phyloP scores from a whole-genome alignment of 2,113 vertebrate species.

The Trichomycterus rosablanca region DNA sequence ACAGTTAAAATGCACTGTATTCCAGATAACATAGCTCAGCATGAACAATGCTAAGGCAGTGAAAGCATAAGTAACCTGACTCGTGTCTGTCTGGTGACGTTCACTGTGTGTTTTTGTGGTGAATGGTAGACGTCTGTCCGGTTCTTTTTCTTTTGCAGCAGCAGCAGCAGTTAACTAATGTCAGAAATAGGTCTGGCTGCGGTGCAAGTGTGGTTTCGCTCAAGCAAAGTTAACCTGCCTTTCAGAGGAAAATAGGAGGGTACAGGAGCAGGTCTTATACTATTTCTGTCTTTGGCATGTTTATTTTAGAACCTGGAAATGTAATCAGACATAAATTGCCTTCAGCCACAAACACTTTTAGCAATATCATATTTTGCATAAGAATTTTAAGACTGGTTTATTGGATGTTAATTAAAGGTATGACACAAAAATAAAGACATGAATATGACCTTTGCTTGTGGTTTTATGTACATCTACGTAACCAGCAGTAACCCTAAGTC shows the following conservation, averaged over 20 bases:
- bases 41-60: slow-evolving; percentile 17
- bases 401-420: no score
- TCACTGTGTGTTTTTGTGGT: slow-evolving; percentile 16
- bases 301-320: slow-evolving; percentile 12
- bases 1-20: slow-evolving; percentile 20
- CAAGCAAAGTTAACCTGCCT: slow-evolving; percentile 1
- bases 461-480: no score
- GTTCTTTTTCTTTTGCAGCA: neutral
- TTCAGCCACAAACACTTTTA: no score
- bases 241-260: slow-evolving; percentile 5
- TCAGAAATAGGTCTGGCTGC: slow-evolving; percentile 10
- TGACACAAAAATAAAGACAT: no score
- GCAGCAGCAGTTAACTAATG: neutral
- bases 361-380: no score
- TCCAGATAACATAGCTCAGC: slow-evolving; percentile 21
- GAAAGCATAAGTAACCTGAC: slow-evolving; percentile 19
- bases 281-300: slow-evolving; percentile 5
- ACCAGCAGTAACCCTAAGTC: slow-evolving; percentile 6
- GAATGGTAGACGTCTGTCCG: slow-evolving; percentile 5
- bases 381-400: no score
- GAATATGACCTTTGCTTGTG: no score
- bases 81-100: slow-evolving; percentile 27
- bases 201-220: slow-evolving; percentile 16
- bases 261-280: neutral
- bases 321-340: no score